Base-by-base conservation (phyloP, 1,140 invertebrate species). In the Tachypleus tridentatus region DNA sequence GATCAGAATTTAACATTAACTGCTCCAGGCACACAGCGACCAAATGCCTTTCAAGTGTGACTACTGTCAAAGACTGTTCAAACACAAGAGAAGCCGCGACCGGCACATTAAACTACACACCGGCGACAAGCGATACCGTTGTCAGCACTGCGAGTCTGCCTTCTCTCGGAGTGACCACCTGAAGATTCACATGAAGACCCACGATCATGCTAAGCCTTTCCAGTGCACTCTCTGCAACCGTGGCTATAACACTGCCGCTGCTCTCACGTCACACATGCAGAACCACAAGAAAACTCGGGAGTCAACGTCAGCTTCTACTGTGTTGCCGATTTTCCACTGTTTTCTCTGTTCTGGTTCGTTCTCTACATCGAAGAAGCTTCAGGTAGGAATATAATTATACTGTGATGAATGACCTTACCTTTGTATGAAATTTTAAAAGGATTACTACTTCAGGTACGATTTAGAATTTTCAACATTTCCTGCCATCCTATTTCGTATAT, bases 101-200 rank as follows among this genome's bases (percentile, higher is more conserved):
- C 84, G 94, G 47, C 94, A 97, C 76, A 87, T 93, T 70, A 97
- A 97, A 76, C 81, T 97, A 62, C 94, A 97, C 79, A 95, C 92
- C 3, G 92, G 93, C 4, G 92, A 96, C 77, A 85, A 90, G 75
- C 93, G 93, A 78, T 96, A 95, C 78, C 88, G 89, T 73, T 97
- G 94, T 77, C 81, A 84, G 3, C 88, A 93, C 74, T 97, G 94
- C 76, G 88, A 93, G 73, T 87, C 91, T 8, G 91, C 92, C 63
- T 97, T 96, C 79, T 91, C 90, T 47, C 86, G 93, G 78, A 93
- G 91, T 76, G 93, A 97, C 76, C 93, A 97, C 74, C 76, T 97
- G 72, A 96, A 96, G 78, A 95, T 94, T 68, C 93, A 97, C 76
- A 87, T 95, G 86, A 93, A 93, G 75, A 96, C 91, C 0, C 93